Conservation (phyloP, 1,140 invertebrate species). For the Ephestia elutella region DNA sequence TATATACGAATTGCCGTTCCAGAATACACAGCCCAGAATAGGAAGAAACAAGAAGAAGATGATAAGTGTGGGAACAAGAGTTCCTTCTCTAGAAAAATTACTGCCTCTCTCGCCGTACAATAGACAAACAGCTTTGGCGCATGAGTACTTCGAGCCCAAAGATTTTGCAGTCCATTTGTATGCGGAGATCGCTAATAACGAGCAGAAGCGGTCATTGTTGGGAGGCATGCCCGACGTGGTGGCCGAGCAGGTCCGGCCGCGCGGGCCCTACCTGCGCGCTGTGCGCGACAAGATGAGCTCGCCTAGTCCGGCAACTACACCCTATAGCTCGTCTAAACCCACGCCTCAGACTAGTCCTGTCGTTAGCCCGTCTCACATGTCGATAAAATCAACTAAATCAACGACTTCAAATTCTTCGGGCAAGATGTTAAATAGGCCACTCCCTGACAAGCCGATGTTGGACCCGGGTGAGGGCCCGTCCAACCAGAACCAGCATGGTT, state of each 20-base stretch:
- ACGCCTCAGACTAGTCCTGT: constrained; percentile 16
- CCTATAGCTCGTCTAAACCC: background rate
- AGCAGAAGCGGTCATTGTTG: constrained; percentile 49
- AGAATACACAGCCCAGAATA: constrained; percentile 59
- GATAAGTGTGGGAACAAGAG: constrained; percentile 77
- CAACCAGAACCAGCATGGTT: constrained; percentile 36
- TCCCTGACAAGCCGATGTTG: constrained; percentile 78
- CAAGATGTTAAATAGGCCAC: constrained; percentile 80
- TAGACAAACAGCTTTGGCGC: constrained; percentile 75
- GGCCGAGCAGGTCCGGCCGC: constrained; percentile 50
- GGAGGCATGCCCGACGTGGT: constrained; percentile 61
- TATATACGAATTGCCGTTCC: constrained; percentile 78
- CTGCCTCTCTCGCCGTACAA: constrained; percentile 69
- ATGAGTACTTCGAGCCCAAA: constrained; percentile 83
- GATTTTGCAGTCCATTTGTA: constrained; percentile 82
- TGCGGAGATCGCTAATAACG: constrained; percentile 77
- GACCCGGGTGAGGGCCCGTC: constrained; percentile 65
- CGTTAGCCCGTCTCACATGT: constrained; percentile 21
- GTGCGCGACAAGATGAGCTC: constrained; percentile 48
- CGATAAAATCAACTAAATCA: constrained; percentile 54
- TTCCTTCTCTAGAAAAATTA: constrained; percentile 78
- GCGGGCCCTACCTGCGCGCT: constrained; percentile 60
- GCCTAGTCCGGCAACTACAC: constrained; percentile 11
- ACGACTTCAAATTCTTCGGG: constrained; percentile 66
- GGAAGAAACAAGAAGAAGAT: constrained; percentile 65